Evolutionary conservation across 2,888 invertebrate genomes (phyloP).

Genomic region (Blera fallax): DNA sequence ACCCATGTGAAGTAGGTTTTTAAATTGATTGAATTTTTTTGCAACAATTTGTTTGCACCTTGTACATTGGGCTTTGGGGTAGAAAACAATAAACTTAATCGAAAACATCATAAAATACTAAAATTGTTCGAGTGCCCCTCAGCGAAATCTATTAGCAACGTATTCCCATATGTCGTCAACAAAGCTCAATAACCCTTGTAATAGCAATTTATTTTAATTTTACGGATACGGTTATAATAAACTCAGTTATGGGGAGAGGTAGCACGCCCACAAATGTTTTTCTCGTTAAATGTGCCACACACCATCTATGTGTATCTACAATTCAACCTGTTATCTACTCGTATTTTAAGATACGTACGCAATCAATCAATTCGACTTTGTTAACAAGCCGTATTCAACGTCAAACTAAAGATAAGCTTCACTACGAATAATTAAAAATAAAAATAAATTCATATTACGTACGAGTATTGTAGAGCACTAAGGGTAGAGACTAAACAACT

Average conservation of each 20-base stretch:
- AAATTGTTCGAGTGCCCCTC: not conserved
- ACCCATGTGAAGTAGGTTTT: not conserved
- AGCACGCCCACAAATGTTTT: not conserved
- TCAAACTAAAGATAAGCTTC: not conserved
- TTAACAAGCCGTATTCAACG: slow-evolving; percentile 1
- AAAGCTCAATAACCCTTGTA: slow-evolving; percentile 6
- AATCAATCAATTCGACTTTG: slow-evolving; percentile 38
- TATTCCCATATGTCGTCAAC: not conserved
- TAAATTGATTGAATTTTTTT: slow-evolving; percentile 19
- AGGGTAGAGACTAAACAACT: not conserved
- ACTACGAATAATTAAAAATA: not conserved
- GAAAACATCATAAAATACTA: not conserved
- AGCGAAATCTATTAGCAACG: not conserved
- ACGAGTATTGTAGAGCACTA: too few relatives aligned
- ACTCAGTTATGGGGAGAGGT: slow-evolving; percentile 1
- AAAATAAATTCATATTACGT: too few relatives aligned
- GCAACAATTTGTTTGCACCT: slow-evolving; percentile 18
- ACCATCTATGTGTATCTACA: not conserved
- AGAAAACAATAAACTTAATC: not conserved
- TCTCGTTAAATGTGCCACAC: not conserved
- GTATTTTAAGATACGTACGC: not conserved
- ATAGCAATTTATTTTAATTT: slow-evolving; percentile 16
- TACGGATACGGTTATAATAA: not conserved
- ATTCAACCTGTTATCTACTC: not conserved
- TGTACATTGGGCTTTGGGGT: not conserved